Conservation (phyloP, 2,797 vertebrate species). For the Phrynocephalus forsythii region DNA sequence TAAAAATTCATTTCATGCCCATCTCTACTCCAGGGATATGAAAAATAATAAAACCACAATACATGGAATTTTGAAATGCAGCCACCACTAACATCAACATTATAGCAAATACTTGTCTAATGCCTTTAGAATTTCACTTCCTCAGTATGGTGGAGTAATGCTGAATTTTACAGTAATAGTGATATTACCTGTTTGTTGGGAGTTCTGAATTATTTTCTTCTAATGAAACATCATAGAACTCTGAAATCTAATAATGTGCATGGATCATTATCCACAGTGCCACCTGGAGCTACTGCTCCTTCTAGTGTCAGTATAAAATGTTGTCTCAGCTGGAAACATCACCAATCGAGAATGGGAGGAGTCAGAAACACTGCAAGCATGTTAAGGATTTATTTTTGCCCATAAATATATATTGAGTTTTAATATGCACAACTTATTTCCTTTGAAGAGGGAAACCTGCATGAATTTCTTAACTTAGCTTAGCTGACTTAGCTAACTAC, state of each 20-base stretch:
- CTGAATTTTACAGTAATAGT: not conserved
- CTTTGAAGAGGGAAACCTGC: not conserved
- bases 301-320: slow-evolving; percentile 12
- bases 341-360: no score
- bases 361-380: not conserved
- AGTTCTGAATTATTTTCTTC: not conserved
- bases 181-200: not conserved
- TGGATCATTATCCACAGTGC: not conserved
- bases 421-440: slow-evolving; percentile 21
- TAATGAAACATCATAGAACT: slow-evolving; percentile 14
- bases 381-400: not conserved
- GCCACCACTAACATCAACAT: not conserved
- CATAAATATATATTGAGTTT: not conserved
- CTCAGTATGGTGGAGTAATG: not conserved
- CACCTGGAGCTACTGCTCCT: not conserved
- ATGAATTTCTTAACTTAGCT: not conserved
- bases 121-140: not conserved
- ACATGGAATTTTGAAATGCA: not conserved
- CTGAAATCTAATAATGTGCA: not conserved
- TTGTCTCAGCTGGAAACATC: not conserved
- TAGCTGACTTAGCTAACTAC: not conserved
- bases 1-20: no score
- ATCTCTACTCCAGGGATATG: no score
- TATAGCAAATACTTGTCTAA: not conserved
- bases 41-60: not conserved